Base-by-base conservation (phyloP, 2,113 vertebrate species). In the Vidua chalybeata region DNA sequence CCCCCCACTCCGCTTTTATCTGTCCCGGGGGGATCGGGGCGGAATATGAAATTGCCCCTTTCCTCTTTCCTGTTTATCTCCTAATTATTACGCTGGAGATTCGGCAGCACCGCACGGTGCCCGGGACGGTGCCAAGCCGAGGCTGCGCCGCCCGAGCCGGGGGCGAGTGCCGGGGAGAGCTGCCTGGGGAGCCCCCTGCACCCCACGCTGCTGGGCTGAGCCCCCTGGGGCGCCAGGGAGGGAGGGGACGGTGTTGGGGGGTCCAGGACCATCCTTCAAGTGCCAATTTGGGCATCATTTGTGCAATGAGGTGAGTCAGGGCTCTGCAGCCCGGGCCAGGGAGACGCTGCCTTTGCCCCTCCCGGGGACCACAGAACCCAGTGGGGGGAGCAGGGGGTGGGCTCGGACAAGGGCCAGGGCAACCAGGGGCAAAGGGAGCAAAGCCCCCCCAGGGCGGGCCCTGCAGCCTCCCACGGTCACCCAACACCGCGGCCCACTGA, bases 61-160 rank as follows among this genome's bases (percentile, higher is more conserved):
- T 33, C 54, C 83, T 88, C 94, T 81, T 90, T 78, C 91, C 96
- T 92, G 86, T 97, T 97, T 95, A 94, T 86, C 91, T 96, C 92
- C 87, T 94, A 95, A 93, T 96, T 80, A 92, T 45, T 4, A 92
- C 89, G 39, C 96, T 84, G 95, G 95, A 95, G 95, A 94, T 46
- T 94, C 28, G 11, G 94, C 92, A 28, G 84, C 8, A 2, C 84
- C 30, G 20, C 1, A 33, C 5, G 0, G 54, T 41, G 75, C 62
- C 45, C 7, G 2, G 16, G 89, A 48, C 7, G 4, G 52, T 24
- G 76, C 67, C 1, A 7, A 54, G 74, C 13, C 0, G 55, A n/a
- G 68, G 43, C 74, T 35, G 45, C 7, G 5, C 66, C 31, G 37
- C 80, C 85, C 6, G 3, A 31, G 71, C 61, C 9, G 0, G 55